Evolutionary conservation across 2,797 vertebrate species (phyloP).

Genomic region (Periparus ater): DNA sequence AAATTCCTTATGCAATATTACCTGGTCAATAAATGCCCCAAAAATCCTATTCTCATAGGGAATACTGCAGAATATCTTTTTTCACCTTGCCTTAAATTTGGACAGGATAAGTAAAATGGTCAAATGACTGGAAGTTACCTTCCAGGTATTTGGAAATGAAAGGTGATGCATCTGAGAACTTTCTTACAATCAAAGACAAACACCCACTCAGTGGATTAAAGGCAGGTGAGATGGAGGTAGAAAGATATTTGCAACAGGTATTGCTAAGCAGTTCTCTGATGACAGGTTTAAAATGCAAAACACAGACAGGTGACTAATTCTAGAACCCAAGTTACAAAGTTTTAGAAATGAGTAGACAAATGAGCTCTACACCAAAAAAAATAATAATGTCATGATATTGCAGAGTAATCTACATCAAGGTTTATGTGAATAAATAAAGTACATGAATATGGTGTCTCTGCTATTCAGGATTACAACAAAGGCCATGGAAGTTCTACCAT

Average conservation of each 20-base stretch:
- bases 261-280: not conserved
- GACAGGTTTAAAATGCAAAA: not conserved
- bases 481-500: not conserved
- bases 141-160: conserved; percentile 31
- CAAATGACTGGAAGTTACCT: not conserved
- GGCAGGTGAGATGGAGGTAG: not conserved
- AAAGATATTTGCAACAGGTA: not conserved
- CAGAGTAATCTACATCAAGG: not conserved
- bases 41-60: not conserved
- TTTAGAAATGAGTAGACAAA: not conserved
- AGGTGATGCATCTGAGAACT: conserved; percentile 19
- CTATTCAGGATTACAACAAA: not conserved
- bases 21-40: not conserved
- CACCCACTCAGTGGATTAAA: conserved; percentile 27
- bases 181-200: conserved; percentile 21
- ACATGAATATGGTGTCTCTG: not conserved
- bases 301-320: not conserved
- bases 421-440: not conserved
- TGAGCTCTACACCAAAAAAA: not conserved
- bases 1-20: not conserved
- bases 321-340: not conserved
- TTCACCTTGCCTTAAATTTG: not conserved
- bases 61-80: not conserved
- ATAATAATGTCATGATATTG: not conserved
- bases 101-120: not conserved